These are phyloP conservation scores for Luperina testacea DNA, from an alignment of 2,888 invertebrate species.

Conservation along the genomic window DNA sequence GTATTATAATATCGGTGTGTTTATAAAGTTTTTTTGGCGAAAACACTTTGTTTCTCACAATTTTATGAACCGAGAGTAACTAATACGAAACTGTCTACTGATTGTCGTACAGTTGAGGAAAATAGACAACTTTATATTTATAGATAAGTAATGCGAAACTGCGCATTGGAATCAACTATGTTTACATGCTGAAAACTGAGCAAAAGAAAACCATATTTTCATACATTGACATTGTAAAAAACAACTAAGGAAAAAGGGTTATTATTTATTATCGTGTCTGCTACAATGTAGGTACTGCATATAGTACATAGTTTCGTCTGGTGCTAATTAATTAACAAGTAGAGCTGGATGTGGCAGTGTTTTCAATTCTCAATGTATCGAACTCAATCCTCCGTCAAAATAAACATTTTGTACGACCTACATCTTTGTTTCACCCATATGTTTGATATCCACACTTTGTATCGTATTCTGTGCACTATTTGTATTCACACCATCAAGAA, in stretches of 20 bases:
- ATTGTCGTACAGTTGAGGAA: slow-evolving; percentile 31
- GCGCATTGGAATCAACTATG: slow-evolving; percentile 35
- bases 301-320: slow-evolving; percentile 6
- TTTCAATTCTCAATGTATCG: slow-evolving; percentile 1
- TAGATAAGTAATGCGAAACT: slow-evolving; percentile 29
- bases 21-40: slow-evolving; percentile 22
- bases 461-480: not conserved
- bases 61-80: slow-evolving; percentile 19
- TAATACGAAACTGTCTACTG: slow-evolving; percentile 45
- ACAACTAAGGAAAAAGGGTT: slow-evolving; percentile 18
- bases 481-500: not conserved
- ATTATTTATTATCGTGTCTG: slow-evolving; percentile 6
- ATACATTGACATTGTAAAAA: slow-evolving; percentile 13
- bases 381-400: slow-evolving; percentile 2
- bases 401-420: slow-evolving; percentile 15
- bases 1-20: slow-evolving; percentile 13
- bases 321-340: slow-evolving; percentile 5
- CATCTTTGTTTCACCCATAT: not conserved
- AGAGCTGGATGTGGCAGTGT: not conserved
- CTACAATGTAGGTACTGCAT: slow-evolving; percentile 3
- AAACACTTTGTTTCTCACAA: slow-evolving; percentile 6
- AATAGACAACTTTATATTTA: slow-evolving; percentile 42
- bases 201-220: slow-evolving; percentile 34
- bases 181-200: slow-evolving; percentile 38
- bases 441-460: not conserved